Evolutionary conservation across 2,888 invertebrate genomes (phyloP), one percentile per base, ranked within the genome.

Genomic region (Orchesellides sinensis): DNA sequence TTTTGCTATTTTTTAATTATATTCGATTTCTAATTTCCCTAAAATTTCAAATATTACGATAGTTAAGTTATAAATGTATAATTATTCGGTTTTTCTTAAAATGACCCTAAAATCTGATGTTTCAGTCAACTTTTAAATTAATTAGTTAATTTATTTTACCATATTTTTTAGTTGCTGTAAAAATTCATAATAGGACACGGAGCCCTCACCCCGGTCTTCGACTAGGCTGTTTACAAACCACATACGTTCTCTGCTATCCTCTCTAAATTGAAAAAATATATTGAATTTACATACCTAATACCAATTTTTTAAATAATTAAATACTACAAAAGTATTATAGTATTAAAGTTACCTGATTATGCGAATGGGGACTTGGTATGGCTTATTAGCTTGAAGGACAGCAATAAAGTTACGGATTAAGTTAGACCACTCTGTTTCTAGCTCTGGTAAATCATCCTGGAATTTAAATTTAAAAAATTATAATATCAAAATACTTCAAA

Each of bases 131-230:
- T 54, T 80, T 23, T 17, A 47, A 49, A 2, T 17, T 5, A 2
- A 2, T 1, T 5, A 40, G 4, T 40, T 40, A 40, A 23, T 17
- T 87, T 94, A 96, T 93, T 96, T 96, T 91, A 97, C 94, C 92
- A 96, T 95, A 89, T 93, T 93, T 91, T 96, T 95, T 89, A 97
- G 92, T 92, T 98, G 97, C 91, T 99, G 98, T 90, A 99, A 92
- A 92, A 99, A 99, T 93, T 99, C 99, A 91, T 97, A 96, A 92
- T 99, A 99, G 88, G 98, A 97, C 91, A 98, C 94, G 72, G 96
- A 94, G 78, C 95, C 95, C 90, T 99, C 99, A 85, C 96, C 94
- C 89, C 98, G 93, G 91, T 99, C 99, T 90, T 99, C 99, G 63
- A 98, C 93, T 89, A 99, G 93, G 89, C 94, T 94, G 89, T 98